Base-by-base conservation (phyloP, 1,140 invertebrate genomes). In the Gonioctena quinquepunctata region DNA sequence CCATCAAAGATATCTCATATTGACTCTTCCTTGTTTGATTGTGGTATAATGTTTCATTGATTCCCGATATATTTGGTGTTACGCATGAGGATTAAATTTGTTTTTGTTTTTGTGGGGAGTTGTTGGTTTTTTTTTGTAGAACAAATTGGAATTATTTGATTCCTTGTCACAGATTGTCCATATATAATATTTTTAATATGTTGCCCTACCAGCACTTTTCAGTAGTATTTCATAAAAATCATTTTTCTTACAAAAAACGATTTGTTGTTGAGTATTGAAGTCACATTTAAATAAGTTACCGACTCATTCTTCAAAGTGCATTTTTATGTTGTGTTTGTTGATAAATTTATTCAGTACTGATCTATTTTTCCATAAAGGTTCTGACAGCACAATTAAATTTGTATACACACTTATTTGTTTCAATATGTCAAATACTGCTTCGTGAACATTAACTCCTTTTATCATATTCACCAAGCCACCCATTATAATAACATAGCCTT, bases 341-440 rank as follows among this genome's bases (percentile, higher is more conserved):
- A 60, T 60, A 60, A 60, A 26, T 2, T 23, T 60, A 3, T 56
- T 28, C 7, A 60, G 57, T 26, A 26, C 22, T 13, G 13, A 7
- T 60, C 57, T 28, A 26, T 60, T 60, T n/a, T 23, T 27, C 57
- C 57, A 60, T 13, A 60, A 26, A 5, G 57, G 57, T 26, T 25
- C 57, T 22, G 57, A 25, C 13, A 60, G 21, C 26, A 60, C 22
- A 27, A 33, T 60, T n/a, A 60, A n/a, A 26, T 60, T 60, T 60
- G 57, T 60, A 26, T 27, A 26, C 1, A n/a, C 13, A 33, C 26
- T 60, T 60, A 33, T 26, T 28, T 25, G 3, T 28, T 27, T 25
- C 11, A 60, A n/a, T 60, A 26, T 60, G 7, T 60, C 26, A 26
- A 28, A n/a, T 60, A 26, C 23, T 8, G 23, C 3, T 26, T 23